A percentile compares a stretch with the other conserved stretches of the same genome.
Conservation (phyloP, 2,113 vertebrate genomes). For the Spizaetus ornatus region DNA sequence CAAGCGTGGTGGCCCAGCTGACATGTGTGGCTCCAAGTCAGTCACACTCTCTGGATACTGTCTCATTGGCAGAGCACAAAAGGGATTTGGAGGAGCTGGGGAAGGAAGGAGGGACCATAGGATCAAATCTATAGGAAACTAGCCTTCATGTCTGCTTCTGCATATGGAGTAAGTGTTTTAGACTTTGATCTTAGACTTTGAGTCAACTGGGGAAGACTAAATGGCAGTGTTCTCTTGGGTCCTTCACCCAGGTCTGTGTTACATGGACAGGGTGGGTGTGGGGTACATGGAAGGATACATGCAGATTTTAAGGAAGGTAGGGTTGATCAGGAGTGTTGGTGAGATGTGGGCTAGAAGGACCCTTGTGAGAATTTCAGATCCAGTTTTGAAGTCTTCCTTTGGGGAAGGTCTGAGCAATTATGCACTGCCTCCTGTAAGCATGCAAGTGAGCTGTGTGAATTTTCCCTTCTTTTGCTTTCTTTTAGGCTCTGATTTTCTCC, state of each 20-base stretch:
- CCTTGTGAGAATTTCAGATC: not conserved
- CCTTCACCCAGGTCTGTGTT: not conserved
- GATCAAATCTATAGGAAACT: not conserved
- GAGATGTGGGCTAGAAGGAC: not conserved
- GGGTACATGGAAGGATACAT: not conserved
- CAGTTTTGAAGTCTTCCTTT: not conserved
- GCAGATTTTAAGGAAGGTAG: not conserved
- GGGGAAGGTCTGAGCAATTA: not conserved
- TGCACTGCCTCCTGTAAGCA: accelerated
- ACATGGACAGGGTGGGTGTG: too few relatives aligned
- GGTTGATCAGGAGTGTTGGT: not conserved
- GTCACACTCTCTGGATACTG: not conserved
- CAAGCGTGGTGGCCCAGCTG: not conserved
- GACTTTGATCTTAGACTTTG: not conserved
- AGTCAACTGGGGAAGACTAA: not conserved
- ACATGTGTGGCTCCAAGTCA: not conserved
- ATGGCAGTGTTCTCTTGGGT: not conserved
- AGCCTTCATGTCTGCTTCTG: not conserved
- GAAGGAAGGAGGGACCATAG: not conserved
- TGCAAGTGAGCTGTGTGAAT: not conserved
- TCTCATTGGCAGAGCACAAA: not conserved
- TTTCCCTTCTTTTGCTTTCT: not conserved
- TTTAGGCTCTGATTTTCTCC: not conserved
- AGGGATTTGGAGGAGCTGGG: not conserved
- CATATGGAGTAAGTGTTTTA: not conserved